Percentiles rank a stretch among this genome's conserved stretches.
Evolutionary conservation across 2,113 vertebrate species (phyloP).

Genomic region (Gobio gobio): DNA sequence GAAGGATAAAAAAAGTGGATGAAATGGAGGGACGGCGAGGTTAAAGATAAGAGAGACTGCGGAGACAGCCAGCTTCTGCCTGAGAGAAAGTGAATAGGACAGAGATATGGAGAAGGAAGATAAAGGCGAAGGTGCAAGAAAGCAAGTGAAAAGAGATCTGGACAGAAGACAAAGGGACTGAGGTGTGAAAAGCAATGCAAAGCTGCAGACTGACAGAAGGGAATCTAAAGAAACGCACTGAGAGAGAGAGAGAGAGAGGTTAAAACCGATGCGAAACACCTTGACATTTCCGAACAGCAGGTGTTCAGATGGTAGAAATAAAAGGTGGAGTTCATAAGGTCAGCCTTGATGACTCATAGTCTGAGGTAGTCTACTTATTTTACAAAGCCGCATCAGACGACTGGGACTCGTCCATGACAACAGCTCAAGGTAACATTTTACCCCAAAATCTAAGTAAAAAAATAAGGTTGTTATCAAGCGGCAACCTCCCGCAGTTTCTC

Average conservation of each 20-base stretch:
- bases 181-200: constrained; percentile 31
- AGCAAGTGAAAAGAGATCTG: background rate
- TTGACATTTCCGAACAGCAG: background rate
- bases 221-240: background rate
- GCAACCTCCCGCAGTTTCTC: too few species aligned
- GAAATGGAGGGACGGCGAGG: constrained; percentile 14
- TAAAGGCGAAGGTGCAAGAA: background rate
- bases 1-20: constrained; percentile 23
- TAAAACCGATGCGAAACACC: background rate
- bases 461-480: too few species aligned
- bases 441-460: background rate
- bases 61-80: constrained; percentile 4
- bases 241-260: background rate
- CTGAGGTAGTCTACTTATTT: background rate
- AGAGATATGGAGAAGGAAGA: constrained; percentile 11
- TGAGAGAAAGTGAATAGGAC: constrained; percentile 8
- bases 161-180: constrained; percentile 15
- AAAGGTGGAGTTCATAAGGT: constrained; percentile 43
- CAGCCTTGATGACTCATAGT: constrained; percentile 51
- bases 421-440: background rate
- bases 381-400: background rate
- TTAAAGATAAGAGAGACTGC: constrained; percentile 29
- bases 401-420: background rate
- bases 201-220: background rate
- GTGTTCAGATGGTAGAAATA: constrained; percentile 46